Base-by-base conservation (phyloP, 2,113 vertebrate genomes). In the Sigmodon hispidus region DNA sequence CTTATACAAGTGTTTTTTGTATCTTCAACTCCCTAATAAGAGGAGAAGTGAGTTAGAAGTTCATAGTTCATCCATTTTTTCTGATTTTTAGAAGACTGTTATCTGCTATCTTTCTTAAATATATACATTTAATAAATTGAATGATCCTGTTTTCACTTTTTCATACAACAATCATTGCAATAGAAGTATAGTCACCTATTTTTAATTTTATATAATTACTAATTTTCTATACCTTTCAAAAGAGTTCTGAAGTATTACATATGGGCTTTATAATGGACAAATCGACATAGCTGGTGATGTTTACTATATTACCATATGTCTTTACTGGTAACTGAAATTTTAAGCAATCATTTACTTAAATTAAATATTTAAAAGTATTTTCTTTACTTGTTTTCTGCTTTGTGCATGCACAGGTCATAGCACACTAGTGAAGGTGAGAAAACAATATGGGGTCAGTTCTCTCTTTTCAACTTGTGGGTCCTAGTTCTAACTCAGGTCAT, bases 181-280 rank as follows among this genome's bases (percentile, higher is more conserved):
- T 34, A 81, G 59, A 26, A 7, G 3, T 21, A 2, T 34, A 29
- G 29, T 79, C 9, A 92, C 31, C 61, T 5, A 40, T 77, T 57
- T 52, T 63, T 15, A 69, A 0, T 57, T 72, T 48, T 57, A 5
- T 7, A 5, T 15, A 17, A 2, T 31, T 15, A 12, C 34, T 73
- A 34, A 50, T 69, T 26, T 22, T 16, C 7, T 59, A 4, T 43
- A 12, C 7, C 61, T 84, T 34, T 31, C 7, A 43, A 40, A 7
- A n/a, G 7, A 61, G 26, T 80, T 86, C 26, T 7, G 29, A 57
- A 63, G 7, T 11, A n/a, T n/a, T n/a, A n/a, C 61, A 29, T 24
- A 19, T 34, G 22, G 6, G 9, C 21, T 5, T 0, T 24, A 0
- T 4, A 11, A 0, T 1, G 2, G 21, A 45, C 31, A 40, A 48